Percentiles rank a stretch among this genome's conserved stretches.
Conservation (phyloP, 2,797 vertebrate species). For the Crotalus adamanteus region DNA sequence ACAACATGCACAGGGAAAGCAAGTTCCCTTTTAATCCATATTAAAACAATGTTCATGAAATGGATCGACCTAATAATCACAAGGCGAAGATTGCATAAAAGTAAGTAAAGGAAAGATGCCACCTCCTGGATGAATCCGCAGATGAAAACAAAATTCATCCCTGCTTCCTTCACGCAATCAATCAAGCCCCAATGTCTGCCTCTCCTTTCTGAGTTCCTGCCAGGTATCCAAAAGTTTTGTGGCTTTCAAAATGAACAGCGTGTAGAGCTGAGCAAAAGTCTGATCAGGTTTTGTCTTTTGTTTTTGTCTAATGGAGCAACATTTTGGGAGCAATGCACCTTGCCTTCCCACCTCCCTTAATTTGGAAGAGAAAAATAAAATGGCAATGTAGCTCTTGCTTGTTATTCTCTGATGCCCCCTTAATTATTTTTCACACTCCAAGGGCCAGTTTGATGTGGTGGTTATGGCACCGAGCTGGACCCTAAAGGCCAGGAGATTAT, state of each 20-base stretch:
- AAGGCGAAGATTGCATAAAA: not conserved
- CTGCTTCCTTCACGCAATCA: not conserved
- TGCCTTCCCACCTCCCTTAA: not conserved
- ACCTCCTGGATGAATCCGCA: constrained; percentile 6
- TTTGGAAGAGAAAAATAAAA: not conserved
- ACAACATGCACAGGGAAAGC: not conserved
- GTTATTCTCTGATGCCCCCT: not conserved
- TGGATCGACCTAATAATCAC: not conserved
- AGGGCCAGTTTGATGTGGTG: not conserved
- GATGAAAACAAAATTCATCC: constrained; percentile 14
- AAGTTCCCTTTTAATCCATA: constrained; percentile 5
- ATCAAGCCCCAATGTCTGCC: not conserved
- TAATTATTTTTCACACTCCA: not conserved
- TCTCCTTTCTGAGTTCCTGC: not conserved
- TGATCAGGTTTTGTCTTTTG: too few relatives aligned
- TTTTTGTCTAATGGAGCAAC: not conserved
- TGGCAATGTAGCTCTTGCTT: not conserved
- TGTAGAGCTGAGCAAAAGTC: not conserved
- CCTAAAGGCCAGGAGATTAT: not conserved
- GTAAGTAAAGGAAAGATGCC: not conserved
- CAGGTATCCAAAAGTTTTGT: not conserved
- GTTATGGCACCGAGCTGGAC: not conserved
- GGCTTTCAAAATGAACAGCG: not conserved
- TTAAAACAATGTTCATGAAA: constrained; percentile 20
- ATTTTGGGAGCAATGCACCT: not conserved